These are phyloP conservation scores for Brevimyrus niger DNA, from an alignment of 2,113 vertebrate species.

Conservation along the genomic window DNA sequence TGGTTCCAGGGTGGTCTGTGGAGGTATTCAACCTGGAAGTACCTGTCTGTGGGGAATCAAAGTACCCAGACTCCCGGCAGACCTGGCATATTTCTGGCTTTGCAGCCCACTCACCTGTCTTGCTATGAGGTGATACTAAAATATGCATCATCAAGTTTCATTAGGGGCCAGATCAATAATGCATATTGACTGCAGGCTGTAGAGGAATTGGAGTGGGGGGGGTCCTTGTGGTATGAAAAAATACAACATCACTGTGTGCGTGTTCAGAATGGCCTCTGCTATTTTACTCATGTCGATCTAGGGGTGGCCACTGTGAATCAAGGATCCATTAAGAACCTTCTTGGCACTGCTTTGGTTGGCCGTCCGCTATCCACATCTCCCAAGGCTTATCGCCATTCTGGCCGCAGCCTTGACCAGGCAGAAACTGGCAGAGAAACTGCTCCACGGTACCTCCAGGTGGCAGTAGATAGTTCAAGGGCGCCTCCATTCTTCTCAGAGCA, in stretches of 20 bases:
- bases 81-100: not conserved
- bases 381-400: not conserved
- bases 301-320: not conserved
- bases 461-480: not conserved
- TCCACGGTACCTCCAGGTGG: not conserved
- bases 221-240: not conserved
- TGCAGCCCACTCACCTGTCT: not conserved
- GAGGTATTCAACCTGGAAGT: not conserved
- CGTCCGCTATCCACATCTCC: not conserved
- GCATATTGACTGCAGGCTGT: not conserved
- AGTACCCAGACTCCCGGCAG: not conserved
- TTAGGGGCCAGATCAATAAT: slow-evolving; percentile 19
- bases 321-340: slow-evolving; percentile 1
- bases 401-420: not conserved
- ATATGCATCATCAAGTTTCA: slow-evolving; percentile 19
- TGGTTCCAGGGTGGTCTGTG: not conserved
- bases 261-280: not conserved
- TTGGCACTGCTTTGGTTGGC: not conserved
- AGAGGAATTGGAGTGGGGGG: not conserved
- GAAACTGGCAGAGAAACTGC: not conserved
- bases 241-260: not conserved
- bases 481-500: not conserved
- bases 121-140: not conserved
- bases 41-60: not conserved
- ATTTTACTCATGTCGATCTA: not conserved